Base-by-base conservation (phyloP, 2,797 vertebrate species). In the Petrocephalus schoutedeni region DNA sequence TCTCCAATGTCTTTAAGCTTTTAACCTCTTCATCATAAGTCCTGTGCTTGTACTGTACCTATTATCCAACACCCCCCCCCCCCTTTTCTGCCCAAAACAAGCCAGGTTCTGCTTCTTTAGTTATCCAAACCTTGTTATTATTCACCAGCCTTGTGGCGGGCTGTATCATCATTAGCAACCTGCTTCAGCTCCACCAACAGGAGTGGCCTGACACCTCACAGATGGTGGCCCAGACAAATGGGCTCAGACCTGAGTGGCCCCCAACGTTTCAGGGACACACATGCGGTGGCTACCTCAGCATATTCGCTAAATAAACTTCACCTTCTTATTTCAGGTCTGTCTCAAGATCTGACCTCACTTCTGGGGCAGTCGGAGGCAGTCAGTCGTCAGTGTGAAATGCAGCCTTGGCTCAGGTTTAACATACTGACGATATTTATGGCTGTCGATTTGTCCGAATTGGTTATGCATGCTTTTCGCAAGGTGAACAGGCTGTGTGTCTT, bases 191-290 rank as follows among this genome's bases (percentile, higher is more conserved):
- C 9, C 23, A 21, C 56, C 74, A 8, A 41, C 36, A 6, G n/a
- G 28, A 49, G 83, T 10, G 64, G 80, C 74, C 14, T 83, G 86
- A 89, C 74, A 86, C 84, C 53, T 4, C 28, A 41, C 74, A 83
- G 88, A 45, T 87, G 45, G 23, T 61, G 23, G 71, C 41, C 21
- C 41, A 57, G 74, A 36, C 19, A 56, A n/a, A 61, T 19, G n/a
- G 45, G 19, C 85, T 64, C 51, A 32, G 57, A 61, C 28, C 86
- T 64, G 71, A 87, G 54, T n/a, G 6, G 23, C 14, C n/a, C 64
- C 86, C 54, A 82, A 82, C 88, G 54, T 89, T 87, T 85, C 59
- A 56, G 36, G 86, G 59, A 87, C 54, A 58, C 84, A 85, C 82
- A 45, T 21, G 58, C 1, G 51, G 41, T 23, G n/a, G 83, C 21